Conservation (phyloP, 2,113 vertebrate species). For the Nibea albiflora region DNA sequence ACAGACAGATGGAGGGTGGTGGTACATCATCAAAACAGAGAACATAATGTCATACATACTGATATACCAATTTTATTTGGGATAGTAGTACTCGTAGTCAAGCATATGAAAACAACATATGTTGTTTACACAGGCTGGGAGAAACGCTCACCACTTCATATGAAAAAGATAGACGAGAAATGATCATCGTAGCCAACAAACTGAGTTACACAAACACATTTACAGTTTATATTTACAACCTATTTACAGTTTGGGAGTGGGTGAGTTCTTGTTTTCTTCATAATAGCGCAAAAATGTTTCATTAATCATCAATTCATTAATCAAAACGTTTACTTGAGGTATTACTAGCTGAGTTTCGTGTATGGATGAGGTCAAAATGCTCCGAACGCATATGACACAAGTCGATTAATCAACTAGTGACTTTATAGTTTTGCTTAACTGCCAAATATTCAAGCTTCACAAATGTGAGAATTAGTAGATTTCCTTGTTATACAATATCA, state of each 20-base stretch:
- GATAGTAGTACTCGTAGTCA: conserved; percentile 19
- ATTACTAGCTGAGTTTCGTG: neutral
- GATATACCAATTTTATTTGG: conserved; percentile 47
- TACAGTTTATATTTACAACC: neutral
- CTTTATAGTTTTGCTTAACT: neutral
- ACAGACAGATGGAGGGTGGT: conserved; percentile 71
- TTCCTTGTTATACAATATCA: no score
- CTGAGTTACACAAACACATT: neutral
- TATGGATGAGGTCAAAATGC: neutral
- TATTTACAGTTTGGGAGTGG: no score
- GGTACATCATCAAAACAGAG: conserved; percentile 59
- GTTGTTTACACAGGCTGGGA: conserved; percentile 49
- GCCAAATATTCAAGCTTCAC: neutral
- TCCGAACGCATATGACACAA: neutral
- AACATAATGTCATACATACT: conserved; percentile 69
- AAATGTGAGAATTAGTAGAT: no score
- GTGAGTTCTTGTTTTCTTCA: neutral
- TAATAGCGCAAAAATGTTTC: neutral
- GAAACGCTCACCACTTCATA: conserved; percentile 27
- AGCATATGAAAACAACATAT: conserved; percentile 64
- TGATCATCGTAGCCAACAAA: neutral
- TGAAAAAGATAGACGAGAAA: conserved; percentile 21
- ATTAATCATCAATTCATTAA: neutral
- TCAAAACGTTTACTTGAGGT: neutral
- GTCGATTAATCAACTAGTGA: neutral